Conservation (phyloP, 2,888 invertebrate genomes). For the Campaea margaritaria region DNA sequence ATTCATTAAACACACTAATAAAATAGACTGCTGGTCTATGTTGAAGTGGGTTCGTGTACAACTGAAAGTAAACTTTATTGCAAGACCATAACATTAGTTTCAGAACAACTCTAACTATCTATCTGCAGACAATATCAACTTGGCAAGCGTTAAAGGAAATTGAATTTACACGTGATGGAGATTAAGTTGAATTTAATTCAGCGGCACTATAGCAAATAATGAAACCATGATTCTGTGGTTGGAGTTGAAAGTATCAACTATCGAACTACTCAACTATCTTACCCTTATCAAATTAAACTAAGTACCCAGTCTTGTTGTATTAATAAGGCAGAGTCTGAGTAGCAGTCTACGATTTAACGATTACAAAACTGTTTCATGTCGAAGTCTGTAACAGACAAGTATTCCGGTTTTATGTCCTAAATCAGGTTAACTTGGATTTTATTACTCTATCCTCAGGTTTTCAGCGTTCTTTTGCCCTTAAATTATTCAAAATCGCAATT, state of each 20-base stretch:
- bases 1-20: constrained; percentile 68
- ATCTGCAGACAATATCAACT: constrained; percentile 24
- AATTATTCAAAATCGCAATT: constrained; percentile 57
- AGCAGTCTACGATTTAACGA: not conserved
- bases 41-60: constrained; percentile 40
- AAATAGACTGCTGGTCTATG: constrained; percentile 54
- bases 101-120: constrained; percentile 16
- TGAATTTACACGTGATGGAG: constrained; percentile 15
- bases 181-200: constrained; percentile 25
- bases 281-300: constrained; percentile 24
- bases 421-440: constrained; percentile 47
- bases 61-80: constrained; percentile 49
- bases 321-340: constrained; percentile 9
- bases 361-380: constrained; percentile 6
- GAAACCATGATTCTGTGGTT: constrained; percentile 19
- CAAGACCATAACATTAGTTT: constrained; percentile 46
- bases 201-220: constrained; percentile 3
- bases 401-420: constrained; percentile 44
- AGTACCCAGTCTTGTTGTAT: constrained; percentile 5
- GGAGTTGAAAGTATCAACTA: constrained; percentile 30
- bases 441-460: constrained; percentile 51
- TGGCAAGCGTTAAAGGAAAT: constrained; percentile 16
- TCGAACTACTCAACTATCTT: constrained; percentile 23
- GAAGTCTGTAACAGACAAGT: constrained; percentile 10
- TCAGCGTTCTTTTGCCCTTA: constrained; percentile 52